These are phyloP conservation scores for Norana najaformis DNA, from an alignment of 2,888 invertebrate genomes.

Conservation along the genomic window DNA sequence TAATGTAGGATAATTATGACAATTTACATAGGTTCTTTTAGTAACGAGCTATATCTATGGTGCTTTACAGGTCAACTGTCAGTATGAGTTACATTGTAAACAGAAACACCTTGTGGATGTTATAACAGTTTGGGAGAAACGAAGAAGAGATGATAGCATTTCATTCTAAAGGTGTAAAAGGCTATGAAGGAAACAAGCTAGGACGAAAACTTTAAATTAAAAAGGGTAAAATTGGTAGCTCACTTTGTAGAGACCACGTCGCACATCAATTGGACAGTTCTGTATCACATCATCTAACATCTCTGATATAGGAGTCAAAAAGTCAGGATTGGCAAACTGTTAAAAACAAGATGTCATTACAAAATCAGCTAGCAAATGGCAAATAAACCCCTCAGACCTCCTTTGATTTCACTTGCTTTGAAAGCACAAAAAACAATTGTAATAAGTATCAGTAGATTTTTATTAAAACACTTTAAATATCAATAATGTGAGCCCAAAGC, in stretches of 20 bases:
- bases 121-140: too few relatives aligned
- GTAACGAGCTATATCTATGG: too few relatives aligned
- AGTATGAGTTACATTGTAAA: too few relatives aligned
- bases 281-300: constrained; percentile 98
- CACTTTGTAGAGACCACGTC: constrained; percentile 89
- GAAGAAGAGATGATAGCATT: too few relatives aligned
- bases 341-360: constrained; percentile 44
- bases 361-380: neutral
- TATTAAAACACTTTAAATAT: neutral
- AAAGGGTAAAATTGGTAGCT: constrained; percentile 18
- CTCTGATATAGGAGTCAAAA: constrained; percentile 93
- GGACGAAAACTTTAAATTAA: neutral
- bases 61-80: too few relatives aligned
- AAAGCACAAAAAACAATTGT: neutral
- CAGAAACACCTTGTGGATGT: too few relatives aligned
- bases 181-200: neutral
- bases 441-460: neutral
- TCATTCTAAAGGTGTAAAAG: too few relatives aligned
- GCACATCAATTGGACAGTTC: constrained; percentile 97
- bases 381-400: neutral
- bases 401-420: neutral
- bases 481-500: neutral
- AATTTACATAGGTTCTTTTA: too few relatives aligned
- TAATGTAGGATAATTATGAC: too few relatives aligned
- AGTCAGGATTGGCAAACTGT: constrained; percentile 97